Percentiles rank a stretch among this genome's conserved stretches.
These are phyloP conservation scores for Carettochelys insculpta DNA, from an alignment of 2,113 vertebrate species.

Conservation along the genomic window DNA sequence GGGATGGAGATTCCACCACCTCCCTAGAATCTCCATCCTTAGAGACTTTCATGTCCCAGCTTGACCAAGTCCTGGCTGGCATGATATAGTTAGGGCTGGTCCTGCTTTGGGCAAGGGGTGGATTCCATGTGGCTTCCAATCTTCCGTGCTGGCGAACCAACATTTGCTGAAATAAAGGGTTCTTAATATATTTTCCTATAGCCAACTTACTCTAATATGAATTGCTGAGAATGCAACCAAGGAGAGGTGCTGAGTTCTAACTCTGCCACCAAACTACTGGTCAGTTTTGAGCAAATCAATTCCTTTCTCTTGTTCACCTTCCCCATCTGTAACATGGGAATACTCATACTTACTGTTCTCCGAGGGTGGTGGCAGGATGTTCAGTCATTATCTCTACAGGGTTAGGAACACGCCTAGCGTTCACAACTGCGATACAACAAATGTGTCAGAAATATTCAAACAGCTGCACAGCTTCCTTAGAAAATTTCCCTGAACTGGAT, in stretches of 20 bases:
- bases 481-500: conserved; percentile 37
- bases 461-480: conserved; percentile 33
- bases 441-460: conserved; percentile 24
- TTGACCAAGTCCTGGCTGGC: too few relatives aligned
- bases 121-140: not conserved
- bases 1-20: too few relatives aligned
- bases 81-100: too few relatives aligned
- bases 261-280: not conserved
- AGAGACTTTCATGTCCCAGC: too few relatives aligned
- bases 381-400: not conserved
- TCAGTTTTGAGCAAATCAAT: not conserved
- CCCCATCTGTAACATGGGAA: not conserved
- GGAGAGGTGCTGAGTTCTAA: not conserved
- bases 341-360: fast-evolving
- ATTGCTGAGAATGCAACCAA: fast-evolving
- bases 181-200: fast-evolving
- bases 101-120: too few relatives aligned
- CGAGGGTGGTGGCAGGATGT: not conserved
- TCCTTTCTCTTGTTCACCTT: not conserved
- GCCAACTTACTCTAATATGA: not conserved
- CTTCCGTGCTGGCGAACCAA: not conserved
- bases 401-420: not conserved
- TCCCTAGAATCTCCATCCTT: too few relatives aligned
- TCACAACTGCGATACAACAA: not conserved
- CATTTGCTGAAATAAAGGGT: not conserved